Evolutionary conservation across 2,797 vertebrate genomes (phyloP).

Genomic region (Balearica regulorum): DNA sequence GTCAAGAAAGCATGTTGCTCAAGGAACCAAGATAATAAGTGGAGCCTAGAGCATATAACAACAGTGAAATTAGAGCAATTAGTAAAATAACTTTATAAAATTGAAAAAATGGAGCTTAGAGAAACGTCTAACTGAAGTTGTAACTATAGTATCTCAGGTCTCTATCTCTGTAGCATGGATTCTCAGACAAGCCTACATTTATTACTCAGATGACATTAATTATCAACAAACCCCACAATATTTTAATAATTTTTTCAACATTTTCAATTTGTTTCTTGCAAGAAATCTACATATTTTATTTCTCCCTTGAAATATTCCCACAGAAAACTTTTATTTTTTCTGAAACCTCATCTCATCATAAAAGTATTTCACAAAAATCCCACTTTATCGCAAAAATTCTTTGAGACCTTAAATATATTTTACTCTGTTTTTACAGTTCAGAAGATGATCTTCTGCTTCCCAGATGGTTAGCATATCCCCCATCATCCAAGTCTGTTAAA

Average conservation of each 20-base stretch:
- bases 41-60: background rate
- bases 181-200: background rate
- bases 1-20: background rate
- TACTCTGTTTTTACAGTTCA: background rate
- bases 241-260: background rate
- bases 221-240: background rate
- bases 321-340: background rate
- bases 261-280: background rate
- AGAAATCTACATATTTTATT: background rate
- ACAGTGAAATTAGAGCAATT: background rate
- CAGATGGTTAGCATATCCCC: background rate
- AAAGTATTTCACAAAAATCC: background rate
- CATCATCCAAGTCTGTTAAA: background rate
- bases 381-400: background rate
- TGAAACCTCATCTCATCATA: background rate
- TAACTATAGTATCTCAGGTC: background rate
- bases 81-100: background rate
- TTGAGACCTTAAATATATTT: background rate
- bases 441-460: background rate
- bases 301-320: background rate
- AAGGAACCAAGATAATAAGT: background rate
- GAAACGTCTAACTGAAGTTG: background rate
- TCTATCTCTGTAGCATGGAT: background rate
- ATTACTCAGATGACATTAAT: background rate
- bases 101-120: background rate